Base-by-base conservation (phyloP, 2,797 vertebrate genomes). In the Pogonophryne albipinna region DNA sequence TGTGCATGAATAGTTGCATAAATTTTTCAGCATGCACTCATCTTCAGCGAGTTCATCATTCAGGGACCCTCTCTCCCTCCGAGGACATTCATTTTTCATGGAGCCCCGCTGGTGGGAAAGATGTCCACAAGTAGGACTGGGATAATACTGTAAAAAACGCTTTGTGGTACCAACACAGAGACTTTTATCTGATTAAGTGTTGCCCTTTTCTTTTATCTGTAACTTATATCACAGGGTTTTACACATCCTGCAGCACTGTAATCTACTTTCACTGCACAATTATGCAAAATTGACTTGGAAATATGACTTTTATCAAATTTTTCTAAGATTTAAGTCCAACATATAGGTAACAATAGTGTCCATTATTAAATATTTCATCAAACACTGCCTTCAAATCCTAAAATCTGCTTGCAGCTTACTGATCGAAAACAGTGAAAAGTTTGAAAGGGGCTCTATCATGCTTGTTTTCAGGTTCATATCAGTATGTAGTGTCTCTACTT, bases 1-100 rank as follows among this genome's bases (percentile, higher is more conserved):
- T 85, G 87, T 84, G 86, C 80, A 80, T 84, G 86, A 91, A 91
- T 76, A 73, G 86, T 62, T 75, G 82, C 71, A 91, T 93, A 69
- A 92, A 93, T 92, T 79, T 91, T 93, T 93, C 76, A 93, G 87
- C 60, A 82, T 63, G 86, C 88, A 91, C 89, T 92, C 86, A 89
- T 90, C 86, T 87, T 78, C 80, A 82, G 65, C 59, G 70, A 88
- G 86, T 90, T 92, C 85, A 91, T 93, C 92, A 91, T 90, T 85
- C 73, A 78, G 85, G 83, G 80, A 83, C 64, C 76, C 69, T 78
- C 75, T 58, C 78, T 86, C 79, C 63, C 79, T 87, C 77, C 71
- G 49, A 76, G 74, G 82, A 53, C 82, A 91, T 92, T 79, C 84
- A 91, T 92, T 86, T 91, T 92, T 92, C 80, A 91, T 90, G 82